Evolutionary conservation across 1,140 invertebrate species (phyloP).

Genomic region (Brachystomella parvula): DNA sequence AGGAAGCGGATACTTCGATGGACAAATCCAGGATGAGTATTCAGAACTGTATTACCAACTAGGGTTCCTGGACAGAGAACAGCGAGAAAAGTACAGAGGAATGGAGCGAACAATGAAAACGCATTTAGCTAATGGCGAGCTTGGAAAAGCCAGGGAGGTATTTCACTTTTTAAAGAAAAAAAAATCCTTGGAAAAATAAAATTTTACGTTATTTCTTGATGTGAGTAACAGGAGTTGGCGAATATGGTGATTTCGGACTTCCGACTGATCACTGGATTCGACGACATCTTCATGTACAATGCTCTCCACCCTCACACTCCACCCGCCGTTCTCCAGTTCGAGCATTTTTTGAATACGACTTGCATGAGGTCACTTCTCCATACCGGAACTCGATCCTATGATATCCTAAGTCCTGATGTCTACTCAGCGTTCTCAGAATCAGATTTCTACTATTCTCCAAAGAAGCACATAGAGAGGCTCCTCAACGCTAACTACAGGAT

Average conservation of each 20-base stretch:
- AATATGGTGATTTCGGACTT: background rate
- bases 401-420: background rate
- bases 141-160: background rate
- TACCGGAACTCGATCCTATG: background rate
- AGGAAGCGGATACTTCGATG: conserved; percentile 8
- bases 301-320: background rate
- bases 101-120: background rate
- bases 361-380: background rate
- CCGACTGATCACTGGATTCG: background rate
- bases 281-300: conserved; percentile 1
- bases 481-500: background rate
- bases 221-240: conserved; percentile 1
- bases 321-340: background rate
- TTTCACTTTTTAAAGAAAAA: background rate
- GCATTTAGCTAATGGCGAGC: background rate
- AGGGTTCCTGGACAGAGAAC: background rate
- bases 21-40: background rate
- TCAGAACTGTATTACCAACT: conserved; percentile 6
- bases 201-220: no score
- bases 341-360: background rate
- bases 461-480: background rate
- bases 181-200: background rate
- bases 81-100: background rate
- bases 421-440: background rate
- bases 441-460: background rate